phyloP scores from a whole-genome alignment of 2,797 vertebrate species.

The Spondyliosoma cantharus region DNA sequence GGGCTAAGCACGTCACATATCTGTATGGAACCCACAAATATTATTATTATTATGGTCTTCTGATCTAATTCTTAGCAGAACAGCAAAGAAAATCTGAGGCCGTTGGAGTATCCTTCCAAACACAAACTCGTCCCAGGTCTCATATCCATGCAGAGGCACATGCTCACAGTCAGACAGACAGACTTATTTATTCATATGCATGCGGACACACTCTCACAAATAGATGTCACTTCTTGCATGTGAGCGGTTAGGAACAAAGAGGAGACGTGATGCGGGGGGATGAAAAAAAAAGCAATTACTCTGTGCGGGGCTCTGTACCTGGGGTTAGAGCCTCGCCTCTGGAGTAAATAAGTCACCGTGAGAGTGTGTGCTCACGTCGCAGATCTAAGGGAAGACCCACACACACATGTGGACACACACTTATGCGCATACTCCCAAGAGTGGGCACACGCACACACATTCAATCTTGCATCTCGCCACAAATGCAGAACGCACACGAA shows the following conservation, averaged over 20 bases:
- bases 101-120: slow-evolving; percentile 15
- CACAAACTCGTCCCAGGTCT: slow-evolving; percentile 23
- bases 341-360: slow-evolving; percentile 80
- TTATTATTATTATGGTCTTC: slow-evolving; percentile 18
- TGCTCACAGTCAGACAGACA: slow-evolving; percentile 41
- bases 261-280: slow-evolving; percentile 66
- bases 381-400: slow-evolving; percentile 53
- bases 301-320: slow-evolving; percentile 74
- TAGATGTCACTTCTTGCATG: slow-evolving; percentile 75
- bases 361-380: slow-evolving; percentile 70
- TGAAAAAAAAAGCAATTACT: slow-evolving; percentile 82
- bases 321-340: slow-evolving; percentile 77
- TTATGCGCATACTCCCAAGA: slow-evolving; percentile 45
- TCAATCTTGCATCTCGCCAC: slow-evolving; percentile 72
- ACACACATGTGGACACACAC: slow-evolving; percentile 37
- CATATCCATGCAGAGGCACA: slow-evolving; percentile 44
- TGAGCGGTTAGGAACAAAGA: slow-evolving; percentile 80
- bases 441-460: slow-evolving; percentile 63
- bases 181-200: slow-evolving; percentile 73
- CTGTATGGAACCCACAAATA: slow-evolving; percentile 3
- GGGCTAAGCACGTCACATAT: slow-evolving; percentile 7
- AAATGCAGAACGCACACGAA: slow-evolving; percentile 67
- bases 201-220: slow-evolving; percentile 71
- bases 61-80: slow-evolving; percentile 19
- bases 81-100: slow-evolving; percentile 8